Conservation (phyloP, 2,888 invertebrate genomes). For the Pristionchus fissidentatus region DNA sequence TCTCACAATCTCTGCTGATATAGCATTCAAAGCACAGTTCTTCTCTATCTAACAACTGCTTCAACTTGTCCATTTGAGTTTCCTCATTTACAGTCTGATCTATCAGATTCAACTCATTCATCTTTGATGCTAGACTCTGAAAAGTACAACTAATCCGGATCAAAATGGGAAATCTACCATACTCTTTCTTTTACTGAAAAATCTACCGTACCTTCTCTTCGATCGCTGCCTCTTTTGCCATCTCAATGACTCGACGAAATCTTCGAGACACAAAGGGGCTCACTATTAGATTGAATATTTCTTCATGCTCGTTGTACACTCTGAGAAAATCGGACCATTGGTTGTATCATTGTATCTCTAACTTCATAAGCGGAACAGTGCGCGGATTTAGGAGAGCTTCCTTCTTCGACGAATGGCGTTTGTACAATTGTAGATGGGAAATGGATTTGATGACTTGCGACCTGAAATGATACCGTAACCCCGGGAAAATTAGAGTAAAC, state of each 20-base stretch:
- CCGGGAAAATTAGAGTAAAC: not conserved
- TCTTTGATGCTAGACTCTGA: not conserved
- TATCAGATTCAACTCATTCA: constrained; percentile 13
- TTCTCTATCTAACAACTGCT: constrained; percentile 23
- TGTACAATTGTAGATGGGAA: constrained; percentile 18
- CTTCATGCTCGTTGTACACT: not conserved
- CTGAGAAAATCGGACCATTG: not conserved
- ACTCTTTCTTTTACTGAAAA: too few species aligned
- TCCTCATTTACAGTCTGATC: constrained; percentile 18
- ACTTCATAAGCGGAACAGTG: not conserved
- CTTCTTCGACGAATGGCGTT: not conserved
- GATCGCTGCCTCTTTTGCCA: constrained; percentile 21
- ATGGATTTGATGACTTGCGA: constrained; percentile 28
- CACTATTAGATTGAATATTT: not conserved
- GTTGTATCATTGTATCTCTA: not conserved
- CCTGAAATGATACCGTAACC: not conserved
- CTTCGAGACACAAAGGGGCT: constrained; percentile 7
- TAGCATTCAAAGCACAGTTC: constrained; percentile 19
- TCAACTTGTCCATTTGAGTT: constrained; percentile 32
- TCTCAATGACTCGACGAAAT: constrained; percentile 11
- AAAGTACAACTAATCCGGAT: not conserved
- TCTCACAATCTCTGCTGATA: not conserved
- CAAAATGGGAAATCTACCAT: not conserved
- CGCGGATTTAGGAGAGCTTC: constrained; percentile 9
- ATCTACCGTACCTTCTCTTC: constrained; percentile 12